Percentiles rank a stretch among this genome's conserved stretches.
These are phyloP conservation scores for Solen grandis DNA, from an alignment of 1,140 invertebrate species.

Conservation along the genomic window DNA sequence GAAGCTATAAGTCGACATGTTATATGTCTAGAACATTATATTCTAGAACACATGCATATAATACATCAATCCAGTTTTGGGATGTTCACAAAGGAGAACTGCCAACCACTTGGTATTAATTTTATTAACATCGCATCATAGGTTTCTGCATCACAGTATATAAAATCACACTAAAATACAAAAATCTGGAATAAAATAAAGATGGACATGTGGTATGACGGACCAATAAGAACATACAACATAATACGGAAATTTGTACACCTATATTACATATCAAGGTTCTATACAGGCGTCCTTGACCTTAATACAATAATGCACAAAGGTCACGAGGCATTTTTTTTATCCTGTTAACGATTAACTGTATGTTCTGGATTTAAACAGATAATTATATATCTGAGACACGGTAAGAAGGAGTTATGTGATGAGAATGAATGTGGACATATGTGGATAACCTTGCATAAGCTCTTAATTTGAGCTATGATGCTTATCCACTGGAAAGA, in stretches of 20 bases:
- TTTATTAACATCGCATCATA: slow-evolving; percentile 46
- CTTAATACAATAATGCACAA: background rate
- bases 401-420: no score
- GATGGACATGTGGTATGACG: background rate
- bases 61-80: background rate
- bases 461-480: no score
- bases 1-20: background rate
- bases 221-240: background rate
- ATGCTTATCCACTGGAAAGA: no score
- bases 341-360: background rate
- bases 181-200: background rate
- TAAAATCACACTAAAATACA: slow-evolving; percentile 47
- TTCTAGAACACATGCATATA: background rate
- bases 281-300: no score
- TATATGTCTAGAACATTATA: no score
- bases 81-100: background rate
- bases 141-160: slow-evolving; percentile 49
- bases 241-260: no score
- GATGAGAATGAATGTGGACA: no score
- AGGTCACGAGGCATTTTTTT: background rate
- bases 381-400: background rate
- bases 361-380: background rate
- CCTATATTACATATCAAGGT: background rate
- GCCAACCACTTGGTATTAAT: slow-evolving; percentile 2
- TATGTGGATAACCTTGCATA: no score